Evolutionary conservation across 2,888 invertebrate genomes (phyloP).

Genomic region (Dolomedes plantarius): DNA sequence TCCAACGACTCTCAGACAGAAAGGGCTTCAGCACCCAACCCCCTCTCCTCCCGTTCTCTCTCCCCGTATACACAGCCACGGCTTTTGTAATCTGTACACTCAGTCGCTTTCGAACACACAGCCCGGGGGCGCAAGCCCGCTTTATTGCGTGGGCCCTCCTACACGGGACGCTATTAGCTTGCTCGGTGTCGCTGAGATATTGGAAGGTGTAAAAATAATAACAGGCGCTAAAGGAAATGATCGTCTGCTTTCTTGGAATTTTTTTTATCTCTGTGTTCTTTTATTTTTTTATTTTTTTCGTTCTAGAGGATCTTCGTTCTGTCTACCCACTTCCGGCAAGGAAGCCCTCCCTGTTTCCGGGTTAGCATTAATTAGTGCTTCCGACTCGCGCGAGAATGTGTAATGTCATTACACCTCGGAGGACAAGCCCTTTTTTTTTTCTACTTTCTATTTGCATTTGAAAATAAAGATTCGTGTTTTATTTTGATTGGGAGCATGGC

Average conservation of each 20-base stretch:
- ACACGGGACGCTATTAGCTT: constrained; percentile 42
- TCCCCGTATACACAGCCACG: constrained; percentile 13
- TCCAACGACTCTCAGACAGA: not conserved
- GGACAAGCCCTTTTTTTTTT: not conserved
- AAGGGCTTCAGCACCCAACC: no score
- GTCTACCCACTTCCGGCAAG: constrained; percentile 56
- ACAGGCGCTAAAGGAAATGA: constrained; percentile 32
- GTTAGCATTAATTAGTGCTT: constrained; percentile 65
- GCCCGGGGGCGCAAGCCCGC: constrained; percentile 26
- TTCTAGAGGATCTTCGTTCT: not conserved
- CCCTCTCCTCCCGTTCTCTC: no score
- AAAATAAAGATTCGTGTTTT: not conserved
- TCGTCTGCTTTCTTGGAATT: not conserved
- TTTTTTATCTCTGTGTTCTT: not conserved
- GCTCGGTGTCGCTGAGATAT: constrained; percentile 55
- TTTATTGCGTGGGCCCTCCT: constrained; percentile 12
- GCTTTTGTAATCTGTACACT: constrained; percentile 59
- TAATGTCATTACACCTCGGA: constrained; percentile 56
- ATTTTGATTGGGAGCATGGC: not conserved
- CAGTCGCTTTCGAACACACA: constrained; percentile 59
- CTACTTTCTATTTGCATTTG: not conserved
- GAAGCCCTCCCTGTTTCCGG: constrained; percentile 56
- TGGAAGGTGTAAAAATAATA: constrained; percentile 66
- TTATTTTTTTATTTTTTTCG: no score
- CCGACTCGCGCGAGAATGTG: constrained; percentile 44